These are phyloP conservation scores for Rhogogaster chlorosoma DNA, from an alignment of 2,888 invertebrate genomes.

Conservation along the genomic window DNA sequence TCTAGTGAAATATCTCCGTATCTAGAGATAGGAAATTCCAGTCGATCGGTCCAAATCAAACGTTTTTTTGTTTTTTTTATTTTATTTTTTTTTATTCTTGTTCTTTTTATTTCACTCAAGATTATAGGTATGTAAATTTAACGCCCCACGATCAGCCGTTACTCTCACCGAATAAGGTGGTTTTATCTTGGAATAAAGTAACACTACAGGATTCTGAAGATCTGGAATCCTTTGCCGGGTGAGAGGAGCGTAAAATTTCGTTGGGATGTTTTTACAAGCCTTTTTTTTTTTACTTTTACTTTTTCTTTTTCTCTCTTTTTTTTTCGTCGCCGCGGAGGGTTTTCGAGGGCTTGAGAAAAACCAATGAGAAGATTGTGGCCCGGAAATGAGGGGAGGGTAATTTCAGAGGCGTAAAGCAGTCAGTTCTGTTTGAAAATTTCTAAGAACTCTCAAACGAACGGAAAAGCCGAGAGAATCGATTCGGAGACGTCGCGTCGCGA, in stretches of 20 bases:
- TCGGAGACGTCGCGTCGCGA: conserved; percentile 42
- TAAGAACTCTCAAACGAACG: conserved; percentile 19
- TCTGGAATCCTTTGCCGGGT: neutral
- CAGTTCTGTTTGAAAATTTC: conserved; percentile 31
- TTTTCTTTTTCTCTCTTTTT: neutral
- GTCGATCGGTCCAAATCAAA: conserved; percentile 18
- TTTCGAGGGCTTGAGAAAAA: conserved; percentile 3
- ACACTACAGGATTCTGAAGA: neutral
- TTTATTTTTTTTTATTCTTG: neutral
- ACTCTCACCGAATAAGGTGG: neutral
- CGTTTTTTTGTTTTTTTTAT: neutral
- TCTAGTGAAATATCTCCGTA: conserved; percentile 13
- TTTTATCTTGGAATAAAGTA: neutral
- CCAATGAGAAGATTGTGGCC: conserved; percentile 25
- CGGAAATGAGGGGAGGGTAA: neutral
- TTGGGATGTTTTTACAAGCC: conserved; percentile 41
- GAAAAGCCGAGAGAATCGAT: conserved; percentile 36
- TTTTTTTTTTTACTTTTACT: neutral
- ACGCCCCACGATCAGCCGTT: neutral
- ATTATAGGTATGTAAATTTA: conserved; percentile 13
- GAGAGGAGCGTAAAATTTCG: conserved; percentile 8
- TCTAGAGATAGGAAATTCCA: conserved; percentile 26
- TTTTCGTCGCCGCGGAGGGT: conserved; percentile 9
- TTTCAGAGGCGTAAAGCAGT: conserved; percentile 32
- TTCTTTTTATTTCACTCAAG: neutral